phyloP scores from a whole-genome alignment of 2,888 invertebrate genomes.

The Andrena marginata region DNA sequence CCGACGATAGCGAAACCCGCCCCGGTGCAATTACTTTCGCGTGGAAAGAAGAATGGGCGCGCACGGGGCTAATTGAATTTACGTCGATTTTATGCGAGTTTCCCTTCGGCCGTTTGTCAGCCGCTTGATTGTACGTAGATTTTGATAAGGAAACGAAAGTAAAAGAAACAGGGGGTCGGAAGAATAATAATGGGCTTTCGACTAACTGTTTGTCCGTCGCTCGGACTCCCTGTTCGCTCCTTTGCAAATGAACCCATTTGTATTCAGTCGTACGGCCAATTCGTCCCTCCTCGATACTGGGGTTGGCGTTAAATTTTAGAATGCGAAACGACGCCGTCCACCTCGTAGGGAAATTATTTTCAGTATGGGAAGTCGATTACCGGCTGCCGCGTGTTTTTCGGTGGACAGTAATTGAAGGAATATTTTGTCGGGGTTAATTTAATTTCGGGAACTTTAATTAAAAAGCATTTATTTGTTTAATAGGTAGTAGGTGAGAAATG shows the following conservation, averaged over 20 bases:
- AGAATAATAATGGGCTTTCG: slow-evolving; percentile 51
- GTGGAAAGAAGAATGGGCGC: neutral
- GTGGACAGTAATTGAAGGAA: neutral
- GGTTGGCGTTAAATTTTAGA: slow-evolving; percentile 49
- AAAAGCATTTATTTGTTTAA: too few species aligned
- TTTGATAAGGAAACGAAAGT: slow-evolving; percentile 28
- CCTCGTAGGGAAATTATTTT: slow-evolving; percentile 38
- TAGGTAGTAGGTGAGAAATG: too few species aligned
- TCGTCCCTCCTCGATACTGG: slow-evolving; percentile 57
- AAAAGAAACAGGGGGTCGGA: slow-evolving; percentile 15
- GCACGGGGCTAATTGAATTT: slow-evolving; percentile 23
- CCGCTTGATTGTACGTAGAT: slow-evolving; percentile 30
- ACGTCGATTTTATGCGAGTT: slow-evolving; percentile 19
- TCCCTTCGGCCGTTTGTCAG: slow-evolving; percentile 20
- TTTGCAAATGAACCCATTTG: slow-evolving; percentile 73
- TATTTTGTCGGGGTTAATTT: neutral
- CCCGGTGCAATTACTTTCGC: neutral
- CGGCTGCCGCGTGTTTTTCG: neutral
- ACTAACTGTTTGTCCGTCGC: slow-evolving; percentile 59
- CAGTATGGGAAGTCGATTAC: slow-evolving; percentile 14
- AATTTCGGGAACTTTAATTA: too few species aligned
- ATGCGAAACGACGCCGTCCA: slow-evolving; percentile 27
- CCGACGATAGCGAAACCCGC: slow-evolving; percentile 9
- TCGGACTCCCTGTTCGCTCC: slow-evolving; percentile 57
- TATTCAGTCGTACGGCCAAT: slow-evolving; percentile 70